Percentiles rank a stretch among this genome's conserved stretches.
Conservation (phyloP, 1,140 invertebrate species). For the Octopus bimaculoides region DNA sequence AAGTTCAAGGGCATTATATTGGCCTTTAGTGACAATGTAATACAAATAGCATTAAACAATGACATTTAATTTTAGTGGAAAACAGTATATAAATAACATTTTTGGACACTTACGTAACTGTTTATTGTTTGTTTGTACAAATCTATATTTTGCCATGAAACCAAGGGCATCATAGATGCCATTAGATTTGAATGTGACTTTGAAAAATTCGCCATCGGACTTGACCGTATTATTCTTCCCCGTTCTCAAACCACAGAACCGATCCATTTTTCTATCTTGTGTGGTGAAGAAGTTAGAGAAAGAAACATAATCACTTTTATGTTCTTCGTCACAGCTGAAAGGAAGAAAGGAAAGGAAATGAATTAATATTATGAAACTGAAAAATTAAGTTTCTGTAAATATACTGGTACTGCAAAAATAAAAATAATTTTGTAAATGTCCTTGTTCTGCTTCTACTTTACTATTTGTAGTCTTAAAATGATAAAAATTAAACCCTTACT, state of each 20-base stretch:
- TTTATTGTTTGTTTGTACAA: conserved; percentile 49
- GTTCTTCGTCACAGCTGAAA: conserved; percentile 78
- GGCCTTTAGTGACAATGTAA: too few species aligned
- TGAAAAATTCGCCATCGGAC: conserved; percentile 89
- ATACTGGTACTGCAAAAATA: too few species aligned
- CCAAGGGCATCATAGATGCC: conserved; percentile 88
- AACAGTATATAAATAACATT: not conserved
- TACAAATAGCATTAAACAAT: too few species aligned
- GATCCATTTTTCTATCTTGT: conserved; percentile 77
- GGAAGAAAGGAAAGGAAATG: conserved; percentile 12
- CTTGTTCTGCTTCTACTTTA: too few species aligned
- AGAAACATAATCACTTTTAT: conserved; percentile 89
- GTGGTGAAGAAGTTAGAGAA: conserved; percentile 81
- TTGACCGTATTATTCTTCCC: conserved; percentile 61
- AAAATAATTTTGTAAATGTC: too few species aligned
- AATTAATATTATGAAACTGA: too few species aligned
- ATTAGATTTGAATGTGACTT: conserved; percentile 91
- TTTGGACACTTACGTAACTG: not conserved
- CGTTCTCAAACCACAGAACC: conserved; percentile 76
- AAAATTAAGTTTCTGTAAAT: too few species aligned
- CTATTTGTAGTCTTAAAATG: too few species aligned
- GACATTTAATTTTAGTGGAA: too few species aligned
- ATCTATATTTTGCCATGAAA: conserved; percentile 88
- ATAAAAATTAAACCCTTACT: too few species aligned
- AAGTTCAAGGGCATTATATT: too few species aligned